Evolutionary conservation across 1,140 invertebrate genomes (phyloP).

Genomic region (Andricus grossulariae): DNA sequence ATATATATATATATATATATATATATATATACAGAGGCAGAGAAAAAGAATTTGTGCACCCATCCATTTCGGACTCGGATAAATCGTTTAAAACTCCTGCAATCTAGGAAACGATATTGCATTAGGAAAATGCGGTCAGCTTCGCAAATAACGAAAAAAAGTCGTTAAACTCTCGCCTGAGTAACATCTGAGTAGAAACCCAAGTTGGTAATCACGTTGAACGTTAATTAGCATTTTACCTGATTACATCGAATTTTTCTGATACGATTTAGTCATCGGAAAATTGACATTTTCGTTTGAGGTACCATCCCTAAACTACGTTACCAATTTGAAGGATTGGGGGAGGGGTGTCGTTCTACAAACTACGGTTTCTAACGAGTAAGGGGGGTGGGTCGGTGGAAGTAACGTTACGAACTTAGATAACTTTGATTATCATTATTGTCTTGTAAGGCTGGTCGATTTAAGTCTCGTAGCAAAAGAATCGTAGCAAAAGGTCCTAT

Average conservation of each 20-base stretch:
- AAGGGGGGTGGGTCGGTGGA: too few relatives aligned
- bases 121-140: slow-evolving; percentile 18
- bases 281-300: background rate
- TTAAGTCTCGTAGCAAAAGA: too few relatives aligned
- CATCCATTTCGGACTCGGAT: background rate
- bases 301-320: too few relatives aligned
- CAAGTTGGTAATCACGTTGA: slow-evolving; percentile 1
- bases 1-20: too few relatives aligned
- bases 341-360: too few relatives aligned
- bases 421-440: too few relatives aligned
- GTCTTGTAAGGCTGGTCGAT: too few relatives aligned
- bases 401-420: too few relatives aligned
- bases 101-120: background rate
- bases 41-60: background rate
- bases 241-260: background rate
- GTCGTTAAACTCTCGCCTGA: slow-evolving; percentile 9
- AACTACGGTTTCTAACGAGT: too few relatives aligned
- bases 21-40: background rate
- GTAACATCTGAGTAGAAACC: background rate
- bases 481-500: too few relatives aligned
- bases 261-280: background rate
- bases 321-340: too few relatives aligned
- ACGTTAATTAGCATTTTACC: slow-evolving; percentile 13
- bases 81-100: background rate
- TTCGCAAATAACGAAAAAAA: background rate